These are phyloP conservation scores for Platyrinchus mystaceus DNA, from an alignment of 2,797 vertebrate genomes.

Conservation along the genomic window DNA sequence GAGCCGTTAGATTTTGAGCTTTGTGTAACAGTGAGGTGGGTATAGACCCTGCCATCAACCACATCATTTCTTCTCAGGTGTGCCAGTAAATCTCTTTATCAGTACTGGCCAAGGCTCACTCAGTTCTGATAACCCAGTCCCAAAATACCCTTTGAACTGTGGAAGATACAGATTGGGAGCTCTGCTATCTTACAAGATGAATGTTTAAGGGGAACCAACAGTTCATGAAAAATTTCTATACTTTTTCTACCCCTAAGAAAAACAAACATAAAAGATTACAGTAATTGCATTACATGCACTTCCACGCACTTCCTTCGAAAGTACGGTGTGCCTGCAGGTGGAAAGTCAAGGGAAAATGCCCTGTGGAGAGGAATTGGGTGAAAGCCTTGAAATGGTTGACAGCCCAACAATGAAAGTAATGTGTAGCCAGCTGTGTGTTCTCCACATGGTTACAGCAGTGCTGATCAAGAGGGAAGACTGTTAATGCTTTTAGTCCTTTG, in stretches of 20 bases:
- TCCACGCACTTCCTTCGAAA: neutral
- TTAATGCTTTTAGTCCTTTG: neutral
- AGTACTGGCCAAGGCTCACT: neutral
- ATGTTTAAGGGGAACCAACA: neutral
- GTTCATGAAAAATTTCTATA: neutral
- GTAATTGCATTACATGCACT: neutral
- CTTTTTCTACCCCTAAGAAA: neutral
- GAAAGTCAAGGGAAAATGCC: neutral
- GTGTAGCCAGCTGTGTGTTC: constrained; percentile 23
- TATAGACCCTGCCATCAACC: neutral
- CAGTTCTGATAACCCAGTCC: neutral
- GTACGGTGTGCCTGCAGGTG: neutral
- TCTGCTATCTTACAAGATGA: neutral
- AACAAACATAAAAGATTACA: neutral
- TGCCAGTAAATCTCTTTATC: neutral
- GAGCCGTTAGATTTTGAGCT: neutral
- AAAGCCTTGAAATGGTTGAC: constrained; percentile 17
- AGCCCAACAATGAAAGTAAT: constrained; percentile 14
- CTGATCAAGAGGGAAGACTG: neutral
- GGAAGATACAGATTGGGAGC: neutral
- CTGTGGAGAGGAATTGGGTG: constrained; percentile 1
- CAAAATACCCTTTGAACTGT: neutral
- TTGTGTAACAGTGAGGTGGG: neutral
- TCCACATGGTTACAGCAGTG: neutral
- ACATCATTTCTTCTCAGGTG: neutral